Base-by-base conservation (phyloP, 23 tunicate species). In the Trididemnum clinides region DNA sequence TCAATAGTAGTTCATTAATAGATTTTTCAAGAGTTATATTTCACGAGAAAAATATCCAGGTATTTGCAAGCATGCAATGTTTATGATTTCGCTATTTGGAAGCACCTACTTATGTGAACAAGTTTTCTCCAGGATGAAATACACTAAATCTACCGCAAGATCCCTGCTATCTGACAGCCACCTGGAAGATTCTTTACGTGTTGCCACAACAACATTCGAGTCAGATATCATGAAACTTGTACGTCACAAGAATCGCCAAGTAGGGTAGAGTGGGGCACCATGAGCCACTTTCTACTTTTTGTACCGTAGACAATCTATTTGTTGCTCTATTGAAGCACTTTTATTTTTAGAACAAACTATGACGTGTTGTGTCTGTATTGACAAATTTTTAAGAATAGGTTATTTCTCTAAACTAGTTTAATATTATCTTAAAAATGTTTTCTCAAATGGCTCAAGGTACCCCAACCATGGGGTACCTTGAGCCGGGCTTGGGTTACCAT, bases 21-120 rank as follows among this genome's bases (percentile, higher is more conserved):
- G 75, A 66, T 66, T 66, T 66, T 66, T 66, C 75, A 28, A 66
- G 75, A 66, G 31, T 66, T 66, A 66, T 66, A 37, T 66, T 15
- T 66, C 75, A 66, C 75, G 75, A 66, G 75, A 66, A 66, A 64
- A 86, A 86, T 35, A 81, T 79, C 90, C 50, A 80, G 33, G 29
- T 37, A 37, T 39, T 39, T 39, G 57, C 75, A 66, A 66, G 37
- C 75, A 66, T 66, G 75, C 75, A 32, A 28, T 66, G 57, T 39
- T 73, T 37, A 73, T 73, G 75, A 66, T 66, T 29, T 66, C 75
- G 75, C 75, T 66, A 66, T 66, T 66, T 66, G 75, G 37, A 66
- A 66, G 75, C 75, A 66, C 75, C 75, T 66, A 66, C 37, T 66
- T 29, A 66, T 66, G 75, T 29, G 75, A 66, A 66, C 75, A 66